phyloP scores from a whole-genome alignment of 92 coral and sea anemone species.

The Epizoanthus rinbou region DNA sequence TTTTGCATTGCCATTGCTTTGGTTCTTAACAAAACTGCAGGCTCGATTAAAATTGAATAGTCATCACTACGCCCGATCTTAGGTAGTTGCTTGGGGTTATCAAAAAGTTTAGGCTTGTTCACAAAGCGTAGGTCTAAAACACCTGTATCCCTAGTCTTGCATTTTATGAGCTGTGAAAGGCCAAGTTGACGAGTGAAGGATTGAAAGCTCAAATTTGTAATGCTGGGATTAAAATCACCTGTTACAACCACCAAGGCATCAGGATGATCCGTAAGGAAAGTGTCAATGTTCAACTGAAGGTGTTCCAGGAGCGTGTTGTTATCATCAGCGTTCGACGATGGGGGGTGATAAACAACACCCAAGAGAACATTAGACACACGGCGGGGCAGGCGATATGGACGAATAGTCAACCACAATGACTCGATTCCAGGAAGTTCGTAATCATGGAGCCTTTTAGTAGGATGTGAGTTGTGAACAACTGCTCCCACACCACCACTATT shows the following conservation, averaged over 20 bases:
- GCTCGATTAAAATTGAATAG: no score
- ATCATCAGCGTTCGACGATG: constrained; percentile 17
- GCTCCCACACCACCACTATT: constrained; percentile 55
- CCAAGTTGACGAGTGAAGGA: neutral
- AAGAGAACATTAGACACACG: constrained; percentile 16
- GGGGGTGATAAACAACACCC: constrained; percentile 41
- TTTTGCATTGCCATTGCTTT: no score
- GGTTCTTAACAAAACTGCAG: no score
- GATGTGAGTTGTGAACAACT: constrained; percentile 35
- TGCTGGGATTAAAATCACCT: constrained; percentile 42
- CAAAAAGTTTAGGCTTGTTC: neutral
- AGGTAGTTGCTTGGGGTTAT: neutral
- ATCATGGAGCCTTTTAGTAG: constrained; percentile 27
- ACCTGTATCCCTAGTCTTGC: constrained; percentile 43
- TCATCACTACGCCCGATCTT: no score
- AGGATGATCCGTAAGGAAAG: constrained; percentile 11
- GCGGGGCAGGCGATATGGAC: constrained; percentile 35
- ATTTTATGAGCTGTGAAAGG: constrained; percentile 33
- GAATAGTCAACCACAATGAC: constrained; percentile 50
- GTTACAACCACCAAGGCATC: constrained; percentile 38
- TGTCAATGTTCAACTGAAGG: constrained; percentile 32
- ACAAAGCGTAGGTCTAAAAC: constrained; percentile 32
- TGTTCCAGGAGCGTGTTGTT: constrained; percentile 40
- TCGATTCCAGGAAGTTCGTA: constrained; percentile 30
- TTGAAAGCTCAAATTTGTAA: constrained; percentile 22